phyloP scores from a whole-genome alignment of 2,113 vertebrate species.

The Andinoacara biseriatus region DNA sequence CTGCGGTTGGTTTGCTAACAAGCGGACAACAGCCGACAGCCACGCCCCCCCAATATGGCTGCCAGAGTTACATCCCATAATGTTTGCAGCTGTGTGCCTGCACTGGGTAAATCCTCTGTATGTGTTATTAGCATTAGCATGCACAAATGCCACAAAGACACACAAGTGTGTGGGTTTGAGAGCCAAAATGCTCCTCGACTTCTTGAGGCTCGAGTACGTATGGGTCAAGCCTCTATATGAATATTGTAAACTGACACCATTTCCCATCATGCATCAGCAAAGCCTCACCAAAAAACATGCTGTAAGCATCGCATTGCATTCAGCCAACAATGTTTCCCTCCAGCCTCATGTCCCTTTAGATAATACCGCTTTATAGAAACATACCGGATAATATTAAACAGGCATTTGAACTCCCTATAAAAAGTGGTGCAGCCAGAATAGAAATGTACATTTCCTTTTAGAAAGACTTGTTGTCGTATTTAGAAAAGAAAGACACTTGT shows the following conservation, averaged over 20 bases:
- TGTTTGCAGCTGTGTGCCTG: neutral
- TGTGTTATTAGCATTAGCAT: constrained; percentile 41
- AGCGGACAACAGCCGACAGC: neutral
- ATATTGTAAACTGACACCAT: constrained; percentile 57
- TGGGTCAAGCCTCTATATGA: constrained; percentile 34
- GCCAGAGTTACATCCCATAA: neutral
- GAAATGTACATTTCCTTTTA: constrained; percentile 68
- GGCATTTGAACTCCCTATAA: constrained; percentile 73
- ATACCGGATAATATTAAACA: constrained; percentile 68
- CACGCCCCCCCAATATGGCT: neutral
- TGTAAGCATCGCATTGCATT: constrained; percentile 13
- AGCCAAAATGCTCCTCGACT: constrained; percentile 29
- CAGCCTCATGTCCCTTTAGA: constrained; percentile 2
- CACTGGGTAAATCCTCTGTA: neutral
- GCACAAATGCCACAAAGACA: constrained; percentile 39
- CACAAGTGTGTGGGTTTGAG: constrained; percentile 11
- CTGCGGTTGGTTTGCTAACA: neutral
- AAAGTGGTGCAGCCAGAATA: constrained; percentile 72
- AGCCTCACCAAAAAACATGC: constrained; percentile 50
- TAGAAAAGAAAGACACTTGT: constrained; percentile 77
- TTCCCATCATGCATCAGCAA: constrained; percentile 67
- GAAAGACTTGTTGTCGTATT: constrained; percentile 65
- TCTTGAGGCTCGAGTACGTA: constrained; percentile 19
- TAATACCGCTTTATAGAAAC: constrained; percentile 51
- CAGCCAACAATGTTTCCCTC: neutral